These are phyloP conservation scores for Neodon shergylaensis DNA, from an alignment of 2,113 vertebrate genomes.

Conservation along the genomic window DNA sequence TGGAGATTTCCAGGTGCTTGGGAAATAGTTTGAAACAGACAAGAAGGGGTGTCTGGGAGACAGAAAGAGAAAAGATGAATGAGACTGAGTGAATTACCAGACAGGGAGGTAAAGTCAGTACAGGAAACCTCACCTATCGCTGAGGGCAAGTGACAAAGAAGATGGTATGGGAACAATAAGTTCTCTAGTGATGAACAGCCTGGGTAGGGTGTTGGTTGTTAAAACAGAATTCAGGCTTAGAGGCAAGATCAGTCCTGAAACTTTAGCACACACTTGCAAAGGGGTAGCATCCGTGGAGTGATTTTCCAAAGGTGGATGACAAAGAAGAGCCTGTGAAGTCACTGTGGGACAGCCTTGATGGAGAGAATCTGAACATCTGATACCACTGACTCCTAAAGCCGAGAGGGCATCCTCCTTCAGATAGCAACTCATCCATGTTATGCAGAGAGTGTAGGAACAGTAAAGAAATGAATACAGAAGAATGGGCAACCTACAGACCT, in stretches of 20 bases:
- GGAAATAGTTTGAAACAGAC: not conserved
- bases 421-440: not conserved
- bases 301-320: not conserved
- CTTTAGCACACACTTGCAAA: not conserved
- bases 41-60: not conserved
- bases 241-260: not conserved
- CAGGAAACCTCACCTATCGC: not conserved
- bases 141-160: not conserved
- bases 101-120: too few relatives aligned
- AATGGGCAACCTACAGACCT: not conserved
- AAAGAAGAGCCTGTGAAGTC: not conserved
- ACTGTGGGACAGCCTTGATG: not conserved
- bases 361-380: not conserved
- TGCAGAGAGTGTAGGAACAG: not conserved
- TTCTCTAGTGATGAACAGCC: not conserved
- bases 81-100: not conserved
- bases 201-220: not conserved
- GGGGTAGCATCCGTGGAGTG: not conserved
- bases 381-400: not conserved
- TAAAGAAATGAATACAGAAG: not conserved
- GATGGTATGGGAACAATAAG: rapidly evolving
- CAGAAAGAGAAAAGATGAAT: not conserved
- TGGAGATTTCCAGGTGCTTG: slow-evolving; percentile 16
- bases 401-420: not conserved
- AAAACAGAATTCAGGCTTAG: not conserved